These are phyloP conservation scores for Dasypus novemcinctus DNA, from an alignment of 2,113 vertebrate genomes.

Conservation along the genomic window DNA sequence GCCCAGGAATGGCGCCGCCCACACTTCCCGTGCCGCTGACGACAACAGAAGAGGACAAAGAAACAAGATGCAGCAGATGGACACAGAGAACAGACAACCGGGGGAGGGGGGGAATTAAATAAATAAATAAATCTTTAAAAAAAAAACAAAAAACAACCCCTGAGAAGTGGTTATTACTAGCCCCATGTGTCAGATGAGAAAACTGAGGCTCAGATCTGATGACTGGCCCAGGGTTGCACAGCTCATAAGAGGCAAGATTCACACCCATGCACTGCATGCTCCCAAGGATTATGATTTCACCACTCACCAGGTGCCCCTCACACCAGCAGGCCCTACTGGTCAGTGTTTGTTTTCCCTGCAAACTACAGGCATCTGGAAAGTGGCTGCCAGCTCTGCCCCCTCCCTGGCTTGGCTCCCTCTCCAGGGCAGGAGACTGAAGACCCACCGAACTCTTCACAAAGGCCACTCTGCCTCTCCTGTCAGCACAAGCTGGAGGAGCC, in stretches of 20 bases:
- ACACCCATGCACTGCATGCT: background rate
- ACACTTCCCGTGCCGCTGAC: too few species aligned
- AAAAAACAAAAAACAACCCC: background rate
- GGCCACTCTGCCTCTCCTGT: fast-evolving
- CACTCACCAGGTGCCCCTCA: background rate
- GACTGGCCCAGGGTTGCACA: background rate
- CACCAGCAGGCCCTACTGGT: background rate
- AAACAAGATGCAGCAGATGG: too few species aligned
- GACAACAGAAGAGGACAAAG: too few species aligned
- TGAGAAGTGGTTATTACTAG: background rate
- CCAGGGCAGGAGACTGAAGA: background rate
- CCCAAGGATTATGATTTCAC: too few species aligned
- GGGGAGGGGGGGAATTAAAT: too few species aligned
- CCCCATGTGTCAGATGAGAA: background rate
- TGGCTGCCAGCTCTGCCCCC: background rate
- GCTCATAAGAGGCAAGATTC: background rate
- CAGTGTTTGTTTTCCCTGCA: background rate
- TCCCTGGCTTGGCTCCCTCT: background rate
- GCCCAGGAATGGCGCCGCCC: too few species aligned
- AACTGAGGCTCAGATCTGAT: background rate
- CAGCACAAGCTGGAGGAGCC: background rate
- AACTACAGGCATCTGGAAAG: background rate
- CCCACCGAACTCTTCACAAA: too few species aligned
- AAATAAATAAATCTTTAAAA: too few species aligned
- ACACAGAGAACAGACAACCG: too few species aligned